Evolutionary conservation across 2,113 vertebrate genomes (phyloP).

Genomic region (Ictalurus furcatus): DNA sequence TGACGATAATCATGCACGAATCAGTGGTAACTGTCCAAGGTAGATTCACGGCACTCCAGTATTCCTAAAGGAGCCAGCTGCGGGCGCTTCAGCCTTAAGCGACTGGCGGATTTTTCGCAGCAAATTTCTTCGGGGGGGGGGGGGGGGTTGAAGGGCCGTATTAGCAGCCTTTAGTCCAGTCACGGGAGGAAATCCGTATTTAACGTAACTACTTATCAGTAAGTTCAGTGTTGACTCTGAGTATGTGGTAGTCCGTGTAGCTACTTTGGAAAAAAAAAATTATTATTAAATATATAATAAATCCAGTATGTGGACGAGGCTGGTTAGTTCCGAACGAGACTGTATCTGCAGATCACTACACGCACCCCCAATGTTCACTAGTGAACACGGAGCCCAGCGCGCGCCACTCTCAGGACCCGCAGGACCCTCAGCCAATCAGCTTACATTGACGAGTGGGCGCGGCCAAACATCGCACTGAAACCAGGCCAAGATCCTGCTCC

Average conservation of each 20-base stretch:
- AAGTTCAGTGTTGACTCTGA: constrained; percentile 46
- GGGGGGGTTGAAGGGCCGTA: constrained; percentile 25
- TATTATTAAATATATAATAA: not conserved
- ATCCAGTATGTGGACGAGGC: constrained; percentile 62
- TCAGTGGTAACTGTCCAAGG: constrained; percentile 59
- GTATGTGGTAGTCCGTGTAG: constrained; percentile 16
- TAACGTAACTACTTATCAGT: constrained; percentile 25
- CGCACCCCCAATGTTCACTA: constrained; percentile 73
- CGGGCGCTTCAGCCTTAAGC: not conserved
- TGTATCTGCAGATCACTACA: constrained; percentile 67
- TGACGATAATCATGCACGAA: constrained; percentile 53
- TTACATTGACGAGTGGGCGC: constrained; percentile 74
- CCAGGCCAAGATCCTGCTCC: constrained; percentile 68
- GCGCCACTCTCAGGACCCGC: constrained; percentile 75
- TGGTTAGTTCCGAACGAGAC: constrained; percentile 51
- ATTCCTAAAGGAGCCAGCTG: constrained; percentile 57
- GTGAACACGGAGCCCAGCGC: constrained; percentile 68
- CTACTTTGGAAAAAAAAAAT: constrained; percentile 38
- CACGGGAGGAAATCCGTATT: constrained; percentile 48
- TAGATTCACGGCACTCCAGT: constrained; percentile 64
- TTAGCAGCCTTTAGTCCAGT: constrained; percentile 58
- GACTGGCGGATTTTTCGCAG: constrained; percentile 58
- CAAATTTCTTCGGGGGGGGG: constrained; percentile 56
- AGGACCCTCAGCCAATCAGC: constrained; percentile 66
- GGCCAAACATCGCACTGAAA: constrained; percentile 64